Conservation (phyloP, 2,113 vertebrate genomes). For the Cavia porcellus region DNA sequence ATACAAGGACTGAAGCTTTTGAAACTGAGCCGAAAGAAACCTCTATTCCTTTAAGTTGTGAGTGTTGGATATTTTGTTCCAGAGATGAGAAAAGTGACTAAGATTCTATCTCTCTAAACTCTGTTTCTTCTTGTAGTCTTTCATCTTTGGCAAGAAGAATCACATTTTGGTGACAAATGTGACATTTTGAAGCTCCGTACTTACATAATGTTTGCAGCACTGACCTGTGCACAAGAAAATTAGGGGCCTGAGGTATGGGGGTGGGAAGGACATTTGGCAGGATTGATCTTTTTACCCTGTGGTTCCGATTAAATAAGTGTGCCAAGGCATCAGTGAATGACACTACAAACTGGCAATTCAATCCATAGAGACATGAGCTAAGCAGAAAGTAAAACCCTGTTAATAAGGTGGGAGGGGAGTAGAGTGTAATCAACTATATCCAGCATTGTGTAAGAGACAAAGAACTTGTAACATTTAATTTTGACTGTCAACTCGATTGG, state of each 20-base stretch:
- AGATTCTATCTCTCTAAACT: neutral
- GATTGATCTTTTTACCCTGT: neutral
- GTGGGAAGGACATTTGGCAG: neutral
- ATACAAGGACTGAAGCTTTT: neutral
- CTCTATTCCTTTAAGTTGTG: neutral
- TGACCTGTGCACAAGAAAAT: neutral
- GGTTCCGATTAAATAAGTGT: neutral
- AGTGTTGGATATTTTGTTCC: neutral
- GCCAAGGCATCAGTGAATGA: neutral
- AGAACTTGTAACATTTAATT: neutral
- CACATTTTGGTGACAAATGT: neutral
- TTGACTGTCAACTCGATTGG: neutral
- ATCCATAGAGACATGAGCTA: neutral
- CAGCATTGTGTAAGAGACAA: neutral
- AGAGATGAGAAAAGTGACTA: neutral
- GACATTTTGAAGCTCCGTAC: neutral
- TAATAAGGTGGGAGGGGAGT: slow-evolving; percentile 19
- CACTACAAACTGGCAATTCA: slow-evolving; percentile 13
- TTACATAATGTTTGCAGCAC: neutral
- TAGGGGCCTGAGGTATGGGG: neutral
- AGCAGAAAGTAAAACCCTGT: neutral
- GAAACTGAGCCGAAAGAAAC: neutral
- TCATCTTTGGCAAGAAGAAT: neutral
- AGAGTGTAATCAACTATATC: neutral
- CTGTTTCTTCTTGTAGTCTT: neutral